These are phyloP conservation scores for Drosophila varians DNA, from an alignment of 1,140 invertebrate genomes.

Conservation along the genomic window DNA sequence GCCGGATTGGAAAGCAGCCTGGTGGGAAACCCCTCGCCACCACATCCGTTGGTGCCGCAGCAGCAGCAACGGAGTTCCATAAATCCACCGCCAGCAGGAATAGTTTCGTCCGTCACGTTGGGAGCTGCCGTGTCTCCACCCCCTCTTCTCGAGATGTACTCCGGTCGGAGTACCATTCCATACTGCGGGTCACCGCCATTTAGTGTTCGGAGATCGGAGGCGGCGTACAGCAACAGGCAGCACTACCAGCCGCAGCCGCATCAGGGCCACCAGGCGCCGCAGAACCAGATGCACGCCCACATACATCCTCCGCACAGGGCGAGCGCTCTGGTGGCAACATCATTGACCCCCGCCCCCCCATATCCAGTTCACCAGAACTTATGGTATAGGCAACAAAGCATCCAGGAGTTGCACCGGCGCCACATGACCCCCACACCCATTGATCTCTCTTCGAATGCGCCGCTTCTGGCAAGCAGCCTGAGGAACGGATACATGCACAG, in stretches of 20 bases:
- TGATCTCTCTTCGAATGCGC: constrained; percentile 77
- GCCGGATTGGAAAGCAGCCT: not conserved
- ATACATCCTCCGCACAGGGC: constrained; percentile 71
- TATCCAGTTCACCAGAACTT: constrained; percentile 90
- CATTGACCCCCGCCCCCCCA: constrained; percentile 84
- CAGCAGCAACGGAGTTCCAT: constrained; percentile 25
- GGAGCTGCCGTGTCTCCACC: constrained; percentile 61
- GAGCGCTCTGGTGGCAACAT: constrained; percentile 65
- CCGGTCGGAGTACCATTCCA: constrained; percentile 60
- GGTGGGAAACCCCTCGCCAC: not conserved
- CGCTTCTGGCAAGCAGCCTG: constrained; percentile 67
- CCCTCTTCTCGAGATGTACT: constrained; percentile 71
- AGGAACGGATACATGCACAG: constrained; percentile 68
- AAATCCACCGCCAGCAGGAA: constrained; percentile 43
- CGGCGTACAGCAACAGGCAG: constrained; percentile 71
- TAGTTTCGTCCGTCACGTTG: constrained; percentile 46
- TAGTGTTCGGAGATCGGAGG: constrained; percentile 59
- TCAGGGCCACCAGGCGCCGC: constrained; percentile 74
- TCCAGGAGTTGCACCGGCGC: constrained; percentile 84
- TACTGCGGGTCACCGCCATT: constrained; percentile 69
- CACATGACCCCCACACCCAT: constrained; percentile 81
- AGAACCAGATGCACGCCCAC: constrained; percentile 75
- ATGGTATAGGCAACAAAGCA: constrained; percentile 89
- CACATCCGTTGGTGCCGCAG: constrained; percentile 20
- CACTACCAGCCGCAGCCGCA: constrained; percentile 74